phyloP scores from a whole-genome alignment of 2,113 vertebrate genomes.

The Oxyruncus cristatus region DNA sequence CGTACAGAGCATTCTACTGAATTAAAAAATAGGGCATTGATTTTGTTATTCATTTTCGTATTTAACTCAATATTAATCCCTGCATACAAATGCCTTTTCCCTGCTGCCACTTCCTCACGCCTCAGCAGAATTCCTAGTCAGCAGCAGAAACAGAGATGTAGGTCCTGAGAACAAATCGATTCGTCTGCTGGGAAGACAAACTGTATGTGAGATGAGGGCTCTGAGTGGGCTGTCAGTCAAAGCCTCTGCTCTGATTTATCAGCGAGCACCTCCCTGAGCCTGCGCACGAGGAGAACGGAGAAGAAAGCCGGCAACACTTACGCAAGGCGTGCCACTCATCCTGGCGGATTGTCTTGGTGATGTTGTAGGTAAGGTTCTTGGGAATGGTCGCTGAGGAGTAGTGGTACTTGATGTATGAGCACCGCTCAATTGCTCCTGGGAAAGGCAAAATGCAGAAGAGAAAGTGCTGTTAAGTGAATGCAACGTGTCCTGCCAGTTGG shows the following conservation, averaged over 20 bases:
- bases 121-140: constrained; percentile 31
- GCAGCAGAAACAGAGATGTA: constrained; percentile 3
- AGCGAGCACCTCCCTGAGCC: neutral
- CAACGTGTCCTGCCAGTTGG: neutral
- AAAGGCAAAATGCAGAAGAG: neutral
- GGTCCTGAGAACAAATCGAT: neutral
- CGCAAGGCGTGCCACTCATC: constrained; percentile 98
- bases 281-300: neutral
- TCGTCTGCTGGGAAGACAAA: neutral
- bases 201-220: neutral
- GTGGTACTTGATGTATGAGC: constrained; percentile 97
- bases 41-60: constrained; percentile 27
- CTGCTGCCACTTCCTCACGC: neutral
- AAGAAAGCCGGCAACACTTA: constrained; percentile 76
- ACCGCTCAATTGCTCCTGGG: constrained; percentile 83
- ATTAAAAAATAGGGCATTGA: constrained; percentile 39
- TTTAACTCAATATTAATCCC: constrained; percentile 35
- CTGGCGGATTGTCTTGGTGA: constrained; percentile 98
- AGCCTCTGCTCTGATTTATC: neutral
- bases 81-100: neutral
- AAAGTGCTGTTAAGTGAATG: neutral
- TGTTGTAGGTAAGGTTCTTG: constrained; percentile 97
- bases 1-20: neutral
- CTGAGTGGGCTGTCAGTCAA: neutral
- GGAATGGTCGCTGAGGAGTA: constrained; percentile 96